Percentiles rank a stretch among this genome's conserved stretches.
Conservation (phyloP, 2,113 vertebrate species). For the Macrotis lagotis region DNA sequence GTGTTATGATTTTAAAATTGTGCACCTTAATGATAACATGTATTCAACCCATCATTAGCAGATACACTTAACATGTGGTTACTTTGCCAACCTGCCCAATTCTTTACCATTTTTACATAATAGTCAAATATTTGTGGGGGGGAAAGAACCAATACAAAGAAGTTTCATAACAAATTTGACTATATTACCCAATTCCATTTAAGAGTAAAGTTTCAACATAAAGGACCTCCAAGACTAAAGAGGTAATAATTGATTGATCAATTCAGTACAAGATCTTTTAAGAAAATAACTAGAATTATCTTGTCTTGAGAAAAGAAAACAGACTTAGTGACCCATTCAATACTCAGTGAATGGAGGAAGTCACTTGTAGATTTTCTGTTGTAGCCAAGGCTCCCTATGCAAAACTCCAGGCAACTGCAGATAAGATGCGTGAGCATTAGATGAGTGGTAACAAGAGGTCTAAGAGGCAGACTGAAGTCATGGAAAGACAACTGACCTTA, state of each 20-base stretch:
- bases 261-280: neutral
- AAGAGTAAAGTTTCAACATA: neutral
- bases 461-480: too few species aligned
- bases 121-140: neutral
- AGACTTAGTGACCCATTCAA: neutral
- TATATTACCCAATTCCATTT: neutral
- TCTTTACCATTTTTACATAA: neutral
- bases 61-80: neutral
- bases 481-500: too few species aligned
- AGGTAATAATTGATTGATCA: neutral
- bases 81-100: neutral
- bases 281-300: neutral
- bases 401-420: neutral
- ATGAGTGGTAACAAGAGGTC: neutral
- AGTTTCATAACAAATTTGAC: neutral
- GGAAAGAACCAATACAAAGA: neutral
- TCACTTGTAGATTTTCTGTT: neutral
- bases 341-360: neutral
- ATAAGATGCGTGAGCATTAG: neutral
- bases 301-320: neutral
- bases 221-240: neutral
- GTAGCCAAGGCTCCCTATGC: neutral
- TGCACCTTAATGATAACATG: too few species aligned
- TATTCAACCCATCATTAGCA: too few species aligned
- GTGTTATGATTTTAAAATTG: too few species aligned